Conservation (phyloP, 2,888 invertebrate genomes). For the Choristoneura rosaceana region DNA sequence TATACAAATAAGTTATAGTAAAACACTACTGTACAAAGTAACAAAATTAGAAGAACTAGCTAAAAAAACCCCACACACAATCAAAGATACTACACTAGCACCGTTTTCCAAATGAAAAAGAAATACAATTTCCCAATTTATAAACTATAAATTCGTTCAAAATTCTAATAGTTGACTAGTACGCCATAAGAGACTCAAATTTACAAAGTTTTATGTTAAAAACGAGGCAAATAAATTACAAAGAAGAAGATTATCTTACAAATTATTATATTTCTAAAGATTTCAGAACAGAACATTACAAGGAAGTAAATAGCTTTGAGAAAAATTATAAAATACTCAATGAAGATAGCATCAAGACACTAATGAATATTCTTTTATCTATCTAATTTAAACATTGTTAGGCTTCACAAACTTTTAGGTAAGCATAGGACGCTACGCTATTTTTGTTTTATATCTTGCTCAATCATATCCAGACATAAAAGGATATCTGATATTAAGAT, state of each 20-base stretch:
- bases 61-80: conserved; percentile 33
- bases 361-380: not conserved
- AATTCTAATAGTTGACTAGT: conserved; percentile 61
- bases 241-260: not conserved
- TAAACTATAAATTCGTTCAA: conserved; percentile 45
- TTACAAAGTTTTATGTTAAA: conserved; percentile 10
- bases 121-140: conserved; percentile 42
- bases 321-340: not conserved
- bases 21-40: conserved; percentile 50
- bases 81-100: conserved; percentile 52
- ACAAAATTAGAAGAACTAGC: conserved; percentile 30
- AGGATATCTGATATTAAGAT: no score
- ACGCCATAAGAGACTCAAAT: conserved; percentile 48
- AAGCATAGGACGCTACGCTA: no score
- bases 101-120: conserved; percentile 42
- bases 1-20: conserved; percentile 63
- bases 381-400: no score
- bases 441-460: no score
- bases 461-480: no score
- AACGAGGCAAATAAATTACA: not conserved
- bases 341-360: not conserved
- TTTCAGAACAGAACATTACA: not conserved
- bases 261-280: not conserved
- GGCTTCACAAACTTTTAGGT: no score
- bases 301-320: not conserved